phyloP scores from a whole-genome alignment of 1,140 invertebrate species.

The Frieseomelitta varia region DNA sequence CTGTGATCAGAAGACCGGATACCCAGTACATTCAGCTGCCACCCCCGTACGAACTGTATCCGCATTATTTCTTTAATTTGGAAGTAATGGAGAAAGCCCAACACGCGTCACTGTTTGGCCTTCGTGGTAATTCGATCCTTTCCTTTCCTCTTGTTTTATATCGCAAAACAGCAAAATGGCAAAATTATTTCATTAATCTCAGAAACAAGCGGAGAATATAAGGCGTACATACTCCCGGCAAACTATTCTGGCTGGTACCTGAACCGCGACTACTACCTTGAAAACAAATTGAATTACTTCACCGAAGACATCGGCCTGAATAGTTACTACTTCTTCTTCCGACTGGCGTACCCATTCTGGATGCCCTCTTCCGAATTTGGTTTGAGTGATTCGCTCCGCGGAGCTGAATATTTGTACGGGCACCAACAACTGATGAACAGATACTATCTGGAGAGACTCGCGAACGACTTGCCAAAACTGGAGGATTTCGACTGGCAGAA shows the following conservation, averaged over 20 bases:
- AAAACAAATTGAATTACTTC: slow-evolving; percentile 85
- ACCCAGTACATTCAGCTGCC: slow-evolving; percentile 84
- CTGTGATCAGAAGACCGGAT: slow-evolving; percentile 84
- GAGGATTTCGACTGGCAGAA: slow-evolving; percentile 72
- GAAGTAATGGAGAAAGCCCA: slow-evolving; percentile 73
- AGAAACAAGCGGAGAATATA: slow-evolving; percentile 39
- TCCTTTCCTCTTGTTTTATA: background rate
- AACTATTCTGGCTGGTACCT: slow-evolving; percentile 83
- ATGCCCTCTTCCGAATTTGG: slow-evolving; percentile 74
- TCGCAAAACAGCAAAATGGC: no score
- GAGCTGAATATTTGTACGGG: slow-evolving; percentile 72
- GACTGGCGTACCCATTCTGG: slow-evolving; percentile 82
- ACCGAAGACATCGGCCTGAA: slow-evolving; percentile 88
- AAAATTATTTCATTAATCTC: background rate
- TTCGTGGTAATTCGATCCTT: background rate
- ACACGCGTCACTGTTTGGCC: slow-evolving; percentile 64
- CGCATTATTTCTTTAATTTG: slow-evolving; percentile 84
- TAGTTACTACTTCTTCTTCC: slow-evolving; percentile 84
- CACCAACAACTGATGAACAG: slow-evolving; percentile 73
- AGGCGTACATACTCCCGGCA: slow-evolving; percentile 76
- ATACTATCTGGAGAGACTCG: slow-evolving; percentile 74
- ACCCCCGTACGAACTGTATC: slow-evolving; percentile 85
- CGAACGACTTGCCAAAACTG: slow-evolving; percentile 70
- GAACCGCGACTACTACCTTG: slow-evolving; percentile 77
- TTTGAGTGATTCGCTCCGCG: slow-evolving; percentile 56